These are phyloP conservation scores for Caenorhabditis doughertyi DNA, from an alignment of 2,888 invertebrate species.

Conservation along the genomic window DNA sequence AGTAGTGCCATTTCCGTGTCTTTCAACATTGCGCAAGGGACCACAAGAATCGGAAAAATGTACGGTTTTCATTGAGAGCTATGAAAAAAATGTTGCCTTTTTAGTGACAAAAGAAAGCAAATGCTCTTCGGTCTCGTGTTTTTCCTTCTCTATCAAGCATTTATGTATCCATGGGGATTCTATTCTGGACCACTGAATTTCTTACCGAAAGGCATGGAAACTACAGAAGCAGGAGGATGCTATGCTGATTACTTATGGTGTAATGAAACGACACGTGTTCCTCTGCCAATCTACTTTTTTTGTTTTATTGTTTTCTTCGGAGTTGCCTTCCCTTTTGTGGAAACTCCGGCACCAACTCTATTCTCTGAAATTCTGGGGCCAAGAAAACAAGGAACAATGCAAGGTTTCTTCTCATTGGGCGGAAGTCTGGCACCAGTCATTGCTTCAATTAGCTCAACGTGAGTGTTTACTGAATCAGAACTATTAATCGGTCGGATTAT, in stretches of 20 bases:
- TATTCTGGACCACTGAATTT: conserved; percentile 67
- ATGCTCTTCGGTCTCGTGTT: conserved; percentile 67
- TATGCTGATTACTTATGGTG: conserved; percentile 61
- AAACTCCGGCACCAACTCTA: conserved; percentile 64
- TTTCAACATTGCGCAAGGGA: conserved; percentile 63
- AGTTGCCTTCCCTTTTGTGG: conserved; percentile 69
- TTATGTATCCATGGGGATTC: conserved; percentile 60
- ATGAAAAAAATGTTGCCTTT: neutral
- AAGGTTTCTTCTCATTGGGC: conserved; percentile 61
- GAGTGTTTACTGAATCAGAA: conserved; percentile 21
- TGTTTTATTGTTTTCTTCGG: conserved; percentile 68
- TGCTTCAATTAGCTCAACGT: conserved; percentile 62
- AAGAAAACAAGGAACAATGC: conserved; percentile 67
- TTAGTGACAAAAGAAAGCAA: conserved; percentile 65
- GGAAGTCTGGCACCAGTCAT: conserved; percentile 60
- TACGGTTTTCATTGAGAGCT: conserved; percentile 19
- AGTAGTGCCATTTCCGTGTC: conserved; percentile 65
- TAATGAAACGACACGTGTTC: conserved; percentile 51
- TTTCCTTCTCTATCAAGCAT: conserved; percentile 51
- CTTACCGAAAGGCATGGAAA: conserved; percentile 57
- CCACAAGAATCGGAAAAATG: conserved; percentile 68
- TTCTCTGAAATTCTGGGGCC: conserved; percentile 71
- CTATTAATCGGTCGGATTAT: too few species aligned
- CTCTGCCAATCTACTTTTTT: conserved; percentile 62
- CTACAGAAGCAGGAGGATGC: conserved; percentile 58